Conservation (phyloP, 2,113 vertebrate species). For the Budorcas taxicolor region DNA sequence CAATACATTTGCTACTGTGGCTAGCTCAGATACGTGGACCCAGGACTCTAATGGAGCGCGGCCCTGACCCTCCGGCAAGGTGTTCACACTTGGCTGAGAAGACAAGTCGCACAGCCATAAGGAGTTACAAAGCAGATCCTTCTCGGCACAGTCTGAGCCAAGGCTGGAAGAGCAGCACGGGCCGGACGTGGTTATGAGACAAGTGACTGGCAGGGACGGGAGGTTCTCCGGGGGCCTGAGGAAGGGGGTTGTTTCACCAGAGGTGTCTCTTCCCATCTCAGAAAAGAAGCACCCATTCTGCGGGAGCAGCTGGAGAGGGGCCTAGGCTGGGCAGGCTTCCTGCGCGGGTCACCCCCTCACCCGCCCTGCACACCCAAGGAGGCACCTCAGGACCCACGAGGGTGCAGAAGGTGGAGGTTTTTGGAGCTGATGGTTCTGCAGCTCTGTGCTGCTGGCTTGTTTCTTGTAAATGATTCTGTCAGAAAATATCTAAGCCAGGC, state of each 20-base stretch:
- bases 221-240: neutral
- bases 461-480: conserved; percentile 50
- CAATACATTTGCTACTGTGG: neutral
- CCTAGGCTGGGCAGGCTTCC: neutral
- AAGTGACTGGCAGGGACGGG: neutral
- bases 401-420: neutral
- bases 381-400: neutral
- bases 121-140: neutral
- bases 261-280: neutral
- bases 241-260: neutral
- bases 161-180: neutral
- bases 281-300: neutral
- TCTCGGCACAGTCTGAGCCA: neutral
- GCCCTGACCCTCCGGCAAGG: neutral
- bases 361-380: neutral
- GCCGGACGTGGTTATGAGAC: neutral
- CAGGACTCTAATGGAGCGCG: neutral
- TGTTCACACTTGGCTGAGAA: neutral
- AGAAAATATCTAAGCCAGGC: conserved; percentile 44
- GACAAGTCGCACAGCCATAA: accelerated
- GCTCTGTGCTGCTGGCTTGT: neutral
- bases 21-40: neutral
- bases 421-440: neutral
- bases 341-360: neutral
- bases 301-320: neutral